Percentiles rank a stretch among this genome's conserved stretches.
Evolutionary conservation across 2,113 vertebrate species (phyloP).

Genomic region (Nasalis larvatus): DNA sequence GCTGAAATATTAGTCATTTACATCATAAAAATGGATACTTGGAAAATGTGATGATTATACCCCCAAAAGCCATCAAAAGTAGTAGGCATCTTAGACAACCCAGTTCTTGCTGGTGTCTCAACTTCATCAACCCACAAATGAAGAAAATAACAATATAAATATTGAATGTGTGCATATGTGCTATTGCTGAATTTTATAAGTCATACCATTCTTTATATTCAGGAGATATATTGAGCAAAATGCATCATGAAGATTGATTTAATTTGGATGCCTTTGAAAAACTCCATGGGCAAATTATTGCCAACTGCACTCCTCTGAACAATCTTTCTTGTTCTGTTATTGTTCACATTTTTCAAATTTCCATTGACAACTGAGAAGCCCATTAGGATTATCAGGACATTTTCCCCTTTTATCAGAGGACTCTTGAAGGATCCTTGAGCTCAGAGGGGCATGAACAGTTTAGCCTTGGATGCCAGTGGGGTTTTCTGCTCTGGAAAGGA

Average conservation of each 20-base stretch:
- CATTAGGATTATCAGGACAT: not conserved
- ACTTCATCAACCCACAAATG: fast-evolving
- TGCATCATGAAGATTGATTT: not conserved
- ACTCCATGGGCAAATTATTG: not conserved
- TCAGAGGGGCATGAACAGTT: fast-evolving
- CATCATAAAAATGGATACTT: not conserved
- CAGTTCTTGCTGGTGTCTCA: not conserved
- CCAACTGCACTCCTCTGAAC: not conserved
- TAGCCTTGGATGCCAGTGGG: not conserved
- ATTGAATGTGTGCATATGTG: fast-evolving
- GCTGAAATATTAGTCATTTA: not conserved
- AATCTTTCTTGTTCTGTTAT: not conserved
- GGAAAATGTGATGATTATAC: not conserved
- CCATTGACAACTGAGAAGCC: not conserved
- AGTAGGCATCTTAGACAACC: too few species aligned
- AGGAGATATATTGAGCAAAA: not conserved
- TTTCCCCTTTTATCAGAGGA: not conserved
- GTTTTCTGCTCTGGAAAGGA: not conserved
- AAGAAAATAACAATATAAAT: not conserved
- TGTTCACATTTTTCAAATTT: not conserved
- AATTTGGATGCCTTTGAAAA: not conserved
- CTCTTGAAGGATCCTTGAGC: not conserved
- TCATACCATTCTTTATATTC: not conserved
- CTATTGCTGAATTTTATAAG: not conserved
- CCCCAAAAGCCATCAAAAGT: not conserved